Conservation (phyloP, 2,888 invertebrate species). For the Mycalesis mineus region DNA sequence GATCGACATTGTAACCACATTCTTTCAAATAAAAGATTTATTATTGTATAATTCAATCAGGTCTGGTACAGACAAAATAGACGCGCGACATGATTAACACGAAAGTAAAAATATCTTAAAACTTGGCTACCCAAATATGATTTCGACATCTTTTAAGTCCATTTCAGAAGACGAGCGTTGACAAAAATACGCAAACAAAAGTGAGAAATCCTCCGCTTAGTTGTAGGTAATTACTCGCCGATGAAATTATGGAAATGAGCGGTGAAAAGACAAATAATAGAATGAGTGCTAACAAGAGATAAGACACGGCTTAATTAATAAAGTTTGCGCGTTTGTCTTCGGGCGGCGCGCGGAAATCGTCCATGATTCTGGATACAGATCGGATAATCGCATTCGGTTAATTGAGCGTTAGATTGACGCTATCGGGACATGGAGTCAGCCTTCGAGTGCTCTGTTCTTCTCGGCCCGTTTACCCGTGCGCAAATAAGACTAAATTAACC, state of each 20-base stretch:
- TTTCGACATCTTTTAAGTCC: conserved; percentile 8
- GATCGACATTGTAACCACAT: no score
- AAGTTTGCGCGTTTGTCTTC: conserved; percentile 73
- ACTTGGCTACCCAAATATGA: not conserved
- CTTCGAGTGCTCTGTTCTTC: conserved; percentile 17
- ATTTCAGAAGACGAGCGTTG: conserved; percentile 34
- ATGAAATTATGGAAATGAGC: conserved; percentile 79
- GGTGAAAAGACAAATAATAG: conserved; percentile 78
- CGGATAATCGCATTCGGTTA: conserved; percentile 76
- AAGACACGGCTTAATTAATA: conserved; percentile 79
- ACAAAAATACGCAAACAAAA: conserved; percentile 71
- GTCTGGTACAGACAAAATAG: no score
- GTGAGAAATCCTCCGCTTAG: conserved; percentile 64
- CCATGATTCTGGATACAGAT: conserved; percentile 68
- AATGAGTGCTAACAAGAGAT: conserved; percentile 79
- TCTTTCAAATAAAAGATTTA: no score
- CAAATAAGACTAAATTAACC: conserved; percentile 9
- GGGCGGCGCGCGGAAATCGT: conserved; percentile 56
- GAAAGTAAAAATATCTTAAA: not conserved
- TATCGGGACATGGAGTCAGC: conserved; percentile 52
- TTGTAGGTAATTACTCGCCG: conserved; percentile 72
- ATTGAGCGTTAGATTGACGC: conserved; percentile 78
- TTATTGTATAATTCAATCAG: no score
- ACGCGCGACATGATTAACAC: no score
- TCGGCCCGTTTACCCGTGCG: conserved; percentile 1